phyloP scores from a whole-genome alignment of 2,888 invertebrate genomes.

The Drosophila picticornis region DNA sequence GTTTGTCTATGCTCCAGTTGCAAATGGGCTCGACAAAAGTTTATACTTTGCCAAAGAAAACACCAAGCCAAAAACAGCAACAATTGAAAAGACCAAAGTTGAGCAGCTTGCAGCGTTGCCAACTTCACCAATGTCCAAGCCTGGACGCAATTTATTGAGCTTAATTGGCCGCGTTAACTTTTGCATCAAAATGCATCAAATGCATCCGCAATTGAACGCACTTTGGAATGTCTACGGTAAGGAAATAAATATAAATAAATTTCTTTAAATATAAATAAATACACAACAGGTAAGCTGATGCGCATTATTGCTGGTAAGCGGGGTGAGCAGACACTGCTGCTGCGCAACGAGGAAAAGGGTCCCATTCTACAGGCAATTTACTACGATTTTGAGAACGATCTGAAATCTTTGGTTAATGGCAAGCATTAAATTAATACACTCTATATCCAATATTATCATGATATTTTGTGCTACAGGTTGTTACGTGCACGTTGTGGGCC shows the following conservation, averaged over 20 bases:
- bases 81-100: constrained; percentile 9
- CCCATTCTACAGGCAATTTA: constrained; percentile 82
- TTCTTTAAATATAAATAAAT: neutral
- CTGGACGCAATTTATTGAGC: constrained; percentile 62
- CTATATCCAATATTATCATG: neutral
- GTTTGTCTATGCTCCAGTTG: constrained; percentile 31
- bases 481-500: constrained; percentile 77
- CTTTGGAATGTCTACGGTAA: constrained; percentile 83
- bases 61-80: neutral
- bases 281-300: constrained; percentile 74
- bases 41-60: neutral
- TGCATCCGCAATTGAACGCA: constrained; percentile 65
- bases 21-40: constrained; percentile 10
- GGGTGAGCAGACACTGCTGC: constrained; percentile 71
- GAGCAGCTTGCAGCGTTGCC: constrained; percentile 34
- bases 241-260: neutral
- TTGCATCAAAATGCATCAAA: constrained; percentile 74
- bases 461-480: constrained; percentile 56
- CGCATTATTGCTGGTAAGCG: constrained; percentile 78
- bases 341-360: constrained; percentile 73
- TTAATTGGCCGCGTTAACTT: constrained; percentile 80
- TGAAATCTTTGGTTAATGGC: constrained; percentile 47
- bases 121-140: constrained; percentile 36
- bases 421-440: constrained; percentile 10
- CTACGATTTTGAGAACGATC: constrained; percentile 76